These are phyloP conservation scores for Manduca sexta DNA, from an alignment of 1,140 invertebrate genomes.

Conservation along the genomic window DNA sequence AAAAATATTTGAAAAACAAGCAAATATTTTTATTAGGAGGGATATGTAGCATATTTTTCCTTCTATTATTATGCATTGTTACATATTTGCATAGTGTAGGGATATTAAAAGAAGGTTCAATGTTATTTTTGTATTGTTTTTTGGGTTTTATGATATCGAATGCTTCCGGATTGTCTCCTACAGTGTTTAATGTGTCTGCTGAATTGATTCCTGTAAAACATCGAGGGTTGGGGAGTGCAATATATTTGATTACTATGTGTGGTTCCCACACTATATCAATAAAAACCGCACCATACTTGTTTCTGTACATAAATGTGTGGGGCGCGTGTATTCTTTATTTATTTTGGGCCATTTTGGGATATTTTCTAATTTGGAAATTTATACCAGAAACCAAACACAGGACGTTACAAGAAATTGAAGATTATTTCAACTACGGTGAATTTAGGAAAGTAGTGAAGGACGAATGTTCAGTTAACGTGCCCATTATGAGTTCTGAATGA, in stretches of 20 bases:
- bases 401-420: constrained; percentile 12
- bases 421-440: constrained; percentile 4
- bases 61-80: neutral
- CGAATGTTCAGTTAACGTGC: too few relatives aligned
- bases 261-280: constrained; percentile 6
- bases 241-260: constrained; percentile 7
- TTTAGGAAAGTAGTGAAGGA: neutral
- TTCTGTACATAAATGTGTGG: constrained; percentile 2
- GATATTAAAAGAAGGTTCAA: neutral
- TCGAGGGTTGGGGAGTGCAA: constrained; percentile 5
- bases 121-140: constrained; percentile 5
- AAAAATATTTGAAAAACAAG: constrained; percentile 6
- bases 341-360: neutral
- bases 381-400: constrained; percentile 8
- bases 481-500: too few relatives aligned
- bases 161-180: constrained; percentile 1
- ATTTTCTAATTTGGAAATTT: constrained; percentile 6
- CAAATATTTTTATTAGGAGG: constrained; percentile 3
- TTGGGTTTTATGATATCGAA: neutral
- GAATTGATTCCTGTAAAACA: constrained; percentile 13
- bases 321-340: constrained; percentile 7
- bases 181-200: constrained; percentile 1
- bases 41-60: neutral
- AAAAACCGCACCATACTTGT: constrained; percentile 10
- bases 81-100: constrained; percentile 4